Evolutionary conservation across 2,888 invertebrate species (phyloP), one percentile per base, ranked within the genome.

Genomic region (Parnassius orleans): DNA sequence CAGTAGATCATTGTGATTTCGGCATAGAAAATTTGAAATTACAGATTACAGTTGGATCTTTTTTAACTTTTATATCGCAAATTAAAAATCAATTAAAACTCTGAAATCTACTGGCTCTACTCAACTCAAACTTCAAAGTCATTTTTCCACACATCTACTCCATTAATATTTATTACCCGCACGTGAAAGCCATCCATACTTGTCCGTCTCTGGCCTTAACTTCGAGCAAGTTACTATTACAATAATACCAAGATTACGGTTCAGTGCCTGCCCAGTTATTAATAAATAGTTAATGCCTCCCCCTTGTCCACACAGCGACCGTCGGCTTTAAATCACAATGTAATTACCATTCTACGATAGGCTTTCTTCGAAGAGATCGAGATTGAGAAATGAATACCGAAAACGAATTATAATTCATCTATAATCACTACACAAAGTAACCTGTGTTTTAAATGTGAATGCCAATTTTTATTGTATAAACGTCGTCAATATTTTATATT

Each of bases 261-360:
- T 79, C 78, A 77, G 80, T 76, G 66, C 76, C 70, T 78, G 78
- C 74, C 73, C 68, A 71, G 79, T 82, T 85, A 88, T 89, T 87
- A 87, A 85, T 86, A 86, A 86, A 86, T 82, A 80, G 76, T 75
- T 75, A 78, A 77, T 75, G 71, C 78, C 78, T 78, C 78, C 80
- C 77, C 81, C 79, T 77, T 83, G 86, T 87, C 86, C 76, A 76
- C 81, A 77, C 75, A 71, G 69, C 74, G 75, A 78, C 76, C 77
- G 73, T 73, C 67, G 76, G 72, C 71, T 77, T 82, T 89, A 87
- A 87, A 88, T 88, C 87, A 88, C 74, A 76, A 72, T 77, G 80
- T 86, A 87, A 87, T 88, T 83, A 83, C 79, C 64, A 77, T 71
- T 78, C 80, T 74, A 71, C 72, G 76, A 80, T 81, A 80, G 77